A percentile compares a stretch with the other conserved stretches of the same genome.
Conservation (phyloP, 2,797 vertebrate genomes). For the Sebastiscus albofasciatus region DNA sequence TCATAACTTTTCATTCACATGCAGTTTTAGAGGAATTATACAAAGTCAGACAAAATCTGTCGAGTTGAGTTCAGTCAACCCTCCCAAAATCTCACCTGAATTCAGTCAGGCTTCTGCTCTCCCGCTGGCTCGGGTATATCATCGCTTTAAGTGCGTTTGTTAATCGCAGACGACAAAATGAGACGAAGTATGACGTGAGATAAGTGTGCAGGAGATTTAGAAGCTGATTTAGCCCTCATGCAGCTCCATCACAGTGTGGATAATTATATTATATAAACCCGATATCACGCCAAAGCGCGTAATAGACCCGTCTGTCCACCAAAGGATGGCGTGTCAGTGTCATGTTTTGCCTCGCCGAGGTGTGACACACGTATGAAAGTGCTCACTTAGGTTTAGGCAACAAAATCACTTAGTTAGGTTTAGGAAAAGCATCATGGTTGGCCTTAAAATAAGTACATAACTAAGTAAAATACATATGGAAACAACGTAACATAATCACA, state of each 20-base stretch:
- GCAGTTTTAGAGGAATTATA: conserved; percentile 29
- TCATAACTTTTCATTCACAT: conserved; percentile 22
- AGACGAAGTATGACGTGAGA: background rate
- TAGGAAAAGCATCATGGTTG: too few species aligned
- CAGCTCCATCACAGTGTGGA: conserved; percentile 18
- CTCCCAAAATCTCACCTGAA: background rate
- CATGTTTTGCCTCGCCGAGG: too few species aligned
- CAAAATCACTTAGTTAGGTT: too few species aligned
- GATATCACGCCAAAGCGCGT: too few species aligned
- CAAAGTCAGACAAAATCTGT: conserved; percentile 20
- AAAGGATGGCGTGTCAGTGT: too few species aligned
- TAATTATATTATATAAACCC: background rate
- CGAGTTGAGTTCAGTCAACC: background rate
- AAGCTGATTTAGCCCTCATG: conserved; percentile 1
- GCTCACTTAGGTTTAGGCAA: too few species aligned
- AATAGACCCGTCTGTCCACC: too few species aligned
- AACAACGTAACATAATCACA: too few species aligned
- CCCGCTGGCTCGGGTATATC: background rate
- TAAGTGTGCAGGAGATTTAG: conserved; percentile 11
- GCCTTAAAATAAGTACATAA: too few species aligned
- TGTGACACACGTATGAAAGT: too few species aligned
- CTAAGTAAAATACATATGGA: too few species aligned
- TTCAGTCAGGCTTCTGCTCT: background rate
- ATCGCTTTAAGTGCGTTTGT: background rate
- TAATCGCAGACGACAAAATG: conserved; percentile 14